Conservation (phyloP, 2,113 vertebrate genomes). For the Sturnira hondurensis region DNA sequence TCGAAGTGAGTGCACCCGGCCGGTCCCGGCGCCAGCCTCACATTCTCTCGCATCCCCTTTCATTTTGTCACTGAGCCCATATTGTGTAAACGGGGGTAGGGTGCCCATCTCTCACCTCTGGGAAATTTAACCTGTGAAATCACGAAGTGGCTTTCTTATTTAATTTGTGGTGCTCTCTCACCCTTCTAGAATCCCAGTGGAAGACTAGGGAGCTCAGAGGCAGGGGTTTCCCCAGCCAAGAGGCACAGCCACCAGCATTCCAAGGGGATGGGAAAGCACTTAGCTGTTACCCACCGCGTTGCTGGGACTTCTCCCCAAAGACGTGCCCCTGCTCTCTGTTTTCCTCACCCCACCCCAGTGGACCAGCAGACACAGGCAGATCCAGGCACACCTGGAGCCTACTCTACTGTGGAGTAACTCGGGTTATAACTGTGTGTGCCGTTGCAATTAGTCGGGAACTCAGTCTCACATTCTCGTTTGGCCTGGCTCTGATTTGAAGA, state of each 20-base stretch:
- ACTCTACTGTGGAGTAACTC: neutral
- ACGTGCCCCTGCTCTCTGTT: neutral
- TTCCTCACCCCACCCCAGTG: too few relatives aligned
- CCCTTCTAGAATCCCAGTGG: neutral
- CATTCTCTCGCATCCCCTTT: slow-evolving; percentile 66
- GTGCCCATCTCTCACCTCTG: slow-evolving; percentile 44
- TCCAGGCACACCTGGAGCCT: neutral
- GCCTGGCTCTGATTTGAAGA: neutral
- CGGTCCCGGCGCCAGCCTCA: slow-evolving; percentile 49
- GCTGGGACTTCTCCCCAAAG: neutral
- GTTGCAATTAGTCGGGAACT: neutral
- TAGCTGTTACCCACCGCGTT: neutral
- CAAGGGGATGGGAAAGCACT: neutral
- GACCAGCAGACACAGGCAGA: neutral
- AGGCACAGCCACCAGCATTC: too few relatives aligned
- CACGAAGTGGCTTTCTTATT: slow-evolving; percentile 17
- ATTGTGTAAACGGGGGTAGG: slow-evolving; percentile 47
- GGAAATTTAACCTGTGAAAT: slow-evolving; percentile 22
- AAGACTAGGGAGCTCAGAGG: neutral
- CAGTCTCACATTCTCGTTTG: neutral
- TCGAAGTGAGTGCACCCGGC: slow-evolving; percentile 67
- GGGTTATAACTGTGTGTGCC: neutral
- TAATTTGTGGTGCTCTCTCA: neutral
- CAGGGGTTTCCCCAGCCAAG: neutral
- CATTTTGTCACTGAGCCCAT: slow-evolving; percentile 57